A percentile compares a stretch with the other conserved stretches of the same genome.
Conservation (phyloP, 1,140 invertebrate genomes). For the Heterodera schachtii region DNA sequence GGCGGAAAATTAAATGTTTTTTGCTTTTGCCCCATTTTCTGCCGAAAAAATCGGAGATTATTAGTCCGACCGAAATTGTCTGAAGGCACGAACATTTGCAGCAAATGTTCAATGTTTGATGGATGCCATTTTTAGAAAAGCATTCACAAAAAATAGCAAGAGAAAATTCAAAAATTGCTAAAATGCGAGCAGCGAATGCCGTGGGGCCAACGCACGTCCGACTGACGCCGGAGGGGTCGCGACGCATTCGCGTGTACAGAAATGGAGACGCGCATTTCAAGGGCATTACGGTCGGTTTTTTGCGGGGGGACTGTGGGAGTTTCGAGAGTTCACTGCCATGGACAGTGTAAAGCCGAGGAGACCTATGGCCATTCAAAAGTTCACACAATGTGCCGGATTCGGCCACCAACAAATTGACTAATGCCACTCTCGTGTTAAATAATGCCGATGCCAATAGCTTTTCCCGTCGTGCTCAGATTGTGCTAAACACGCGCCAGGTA, state of each 20-base stretch:
- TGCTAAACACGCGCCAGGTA: constrained; percentile 38
- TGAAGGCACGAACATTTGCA: not conserved
- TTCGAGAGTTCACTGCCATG: not conserved
- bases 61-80: not conserved
- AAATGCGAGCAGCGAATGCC: not conserved
- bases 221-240: constrained; percentile 36
- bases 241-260: constrained; percentile 43
- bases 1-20: not conserved
- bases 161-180: not conserved
- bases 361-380: not conserved
- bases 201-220: not conserved
- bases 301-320: not conserved
- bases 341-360: too few relatives aligned
- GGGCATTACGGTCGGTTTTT: constrained; percentile 37
- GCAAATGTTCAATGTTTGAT: not conserved
- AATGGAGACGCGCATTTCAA: constrained; percentile 47
- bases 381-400: too few relatives aligned
- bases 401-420: too few relatives aligned
- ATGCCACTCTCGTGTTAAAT: too few relatives aligned
- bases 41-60: not conserved
- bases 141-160: not conserved
- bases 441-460: too few relatives aligned
- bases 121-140: not conserved
- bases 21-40: not conserved
- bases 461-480: constrained; percentile 20